Base-by-base conservation (phyloP, 2,113 vertebrate genomes). In the Microtus ochrogaster region DNA sequence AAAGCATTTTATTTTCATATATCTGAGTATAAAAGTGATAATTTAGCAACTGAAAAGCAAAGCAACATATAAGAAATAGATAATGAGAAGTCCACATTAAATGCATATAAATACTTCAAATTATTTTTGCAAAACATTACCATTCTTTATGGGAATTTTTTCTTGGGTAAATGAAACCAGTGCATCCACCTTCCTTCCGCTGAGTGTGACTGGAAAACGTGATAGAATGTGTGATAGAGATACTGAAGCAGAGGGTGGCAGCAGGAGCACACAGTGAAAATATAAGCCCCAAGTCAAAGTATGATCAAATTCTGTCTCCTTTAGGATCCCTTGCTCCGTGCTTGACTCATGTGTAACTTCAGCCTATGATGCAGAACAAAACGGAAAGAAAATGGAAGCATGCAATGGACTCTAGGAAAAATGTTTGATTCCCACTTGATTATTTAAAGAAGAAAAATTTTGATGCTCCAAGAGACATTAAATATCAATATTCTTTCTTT, bases 11-110 rank as follows among this genome's bases (percentile, higher is more conserved):
- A 9, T 87, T 7, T 3, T 7, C 28, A 36, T 21, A 41, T 66
- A 78, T 95, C 22, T 58, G 47, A 21, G 13, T 73, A 82, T 44
- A 79, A 93, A 95, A 93, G 33, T 41, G 41, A 70, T 73, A 73
- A 78, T 83, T 78, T 30, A 49, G 4, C 39, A 78, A 33, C 7
- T 74, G 49, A 77, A 89, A 52, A 89, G 26, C 28, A 95, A 85
- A 85, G 10, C 2, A 66, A 78, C 8, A 47, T n/a, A 52, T 83
- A 44, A 63, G 47, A 94, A 96, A 28, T 47, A 81, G 47, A 4
- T 52, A 76, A 76, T 1, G 6, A 17, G 7, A 72, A 0, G 65
- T 86, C 22, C 47, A 63, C 7, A 47, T 28, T 19, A 74, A 65
- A 74, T 76, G 58, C 8, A 30, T 11, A 13, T 13, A n/a, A 44